These are phyloP conservation scores for Porites cylindrica DNA, from an alignment of 92 coral and sea anemone genomes.

Conservation along the genomic window DNA sequence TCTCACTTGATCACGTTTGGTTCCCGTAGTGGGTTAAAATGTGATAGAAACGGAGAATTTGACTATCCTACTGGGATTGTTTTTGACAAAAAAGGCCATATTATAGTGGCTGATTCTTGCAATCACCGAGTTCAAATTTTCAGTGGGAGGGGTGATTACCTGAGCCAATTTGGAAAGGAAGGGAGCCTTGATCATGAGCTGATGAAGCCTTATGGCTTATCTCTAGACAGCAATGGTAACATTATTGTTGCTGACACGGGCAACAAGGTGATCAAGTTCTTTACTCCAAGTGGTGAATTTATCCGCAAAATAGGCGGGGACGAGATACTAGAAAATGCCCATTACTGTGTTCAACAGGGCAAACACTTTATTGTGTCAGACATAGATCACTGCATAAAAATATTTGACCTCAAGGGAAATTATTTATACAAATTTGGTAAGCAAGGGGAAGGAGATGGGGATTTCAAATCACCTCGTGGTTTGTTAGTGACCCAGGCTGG, in stretches of 20 bases:
- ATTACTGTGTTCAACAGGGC: not conserved
- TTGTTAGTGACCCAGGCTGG: not conserved
- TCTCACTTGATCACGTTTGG: not conserved
- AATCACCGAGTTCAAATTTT: slow-evolving; percentile 1
- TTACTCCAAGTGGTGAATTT: not conserved
- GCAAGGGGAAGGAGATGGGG: slow-evolving; percentile 4
- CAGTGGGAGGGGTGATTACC: not conserved
- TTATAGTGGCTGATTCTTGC: not conserved
- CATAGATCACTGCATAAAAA: not conserved
- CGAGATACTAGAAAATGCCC: not conserved
- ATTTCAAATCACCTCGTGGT: not conserved
- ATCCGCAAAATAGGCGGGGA: not conserved
- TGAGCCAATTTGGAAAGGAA: not conserved
- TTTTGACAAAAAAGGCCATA: not conserved
- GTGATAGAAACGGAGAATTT: not conserved
- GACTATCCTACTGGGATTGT: not conserved
- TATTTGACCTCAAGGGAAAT: not conserved
- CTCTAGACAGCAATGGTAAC: not conserved
- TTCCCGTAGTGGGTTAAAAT: not conserved
- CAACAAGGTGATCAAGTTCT: not conserved
- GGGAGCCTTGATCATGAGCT: not conserved
- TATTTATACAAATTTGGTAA: slow-evolving; percentile 11
- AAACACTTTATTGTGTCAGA: not conserved
- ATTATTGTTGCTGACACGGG: slow-evolving; percentile 14
- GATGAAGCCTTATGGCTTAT: not conserved